Percentiles rank a stretch among this genome's conserved stretches.
Conservation (phyloP, 1,140 invertebrate genomes). For the Aphis craccivora region DNA sequence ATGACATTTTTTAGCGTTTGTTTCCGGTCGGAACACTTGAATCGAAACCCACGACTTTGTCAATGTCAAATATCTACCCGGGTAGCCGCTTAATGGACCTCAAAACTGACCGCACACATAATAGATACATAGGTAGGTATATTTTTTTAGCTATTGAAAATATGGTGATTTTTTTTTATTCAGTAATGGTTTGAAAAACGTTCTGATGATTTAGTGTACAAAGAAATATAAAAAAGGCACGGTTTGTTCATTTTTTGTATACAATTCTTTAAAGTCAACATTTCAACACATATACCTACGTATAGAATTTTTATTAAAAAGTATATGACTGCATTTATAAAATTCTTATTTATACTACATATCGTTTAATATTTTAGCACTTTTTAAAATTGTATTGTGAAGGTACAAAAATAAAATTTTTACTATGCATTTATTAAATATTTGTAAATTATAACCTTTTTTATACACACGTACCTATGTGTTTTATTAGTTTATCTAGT, state of each 20-base stretch:
- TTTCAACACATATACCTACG: background rate
- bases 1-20: slow-evolving; percentile 31
- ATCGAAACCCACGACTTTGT: slow-evolving; percentile 13
- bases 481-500: background rate
- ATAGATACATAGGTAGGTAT: background rate
- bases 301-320: background rate
- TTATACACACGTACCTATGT: background rate
- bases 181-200: background rate
- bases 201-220: background rate
- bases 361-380: background rate
- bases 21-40: slow-evolving; percentile 44
- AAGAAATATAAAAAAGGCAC: background rate
- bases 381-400: background rate
- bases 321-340: background rate
- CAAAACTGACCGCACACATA: slow-evolving; percentile 56
- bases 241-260: background rate
- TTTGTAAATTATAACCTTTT: background rate
- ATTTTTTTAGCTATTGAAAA: slow-evolving; percentile 27
- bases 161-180: slow-evolving; percentile 4
- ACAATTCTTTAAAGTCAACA: background rate
- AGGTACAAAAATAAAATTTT: background rate
- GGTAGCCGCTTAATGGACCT: slow-evolving; percentile 43
- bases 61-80: slow-evolving; percentile 41
- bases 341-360: background rate
- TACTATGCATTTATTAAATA: background rate